Evolutionary conservation across 1,140 invertebrate species (phyloP).

Genomic region (Tigriopus japonicus): DNA sequence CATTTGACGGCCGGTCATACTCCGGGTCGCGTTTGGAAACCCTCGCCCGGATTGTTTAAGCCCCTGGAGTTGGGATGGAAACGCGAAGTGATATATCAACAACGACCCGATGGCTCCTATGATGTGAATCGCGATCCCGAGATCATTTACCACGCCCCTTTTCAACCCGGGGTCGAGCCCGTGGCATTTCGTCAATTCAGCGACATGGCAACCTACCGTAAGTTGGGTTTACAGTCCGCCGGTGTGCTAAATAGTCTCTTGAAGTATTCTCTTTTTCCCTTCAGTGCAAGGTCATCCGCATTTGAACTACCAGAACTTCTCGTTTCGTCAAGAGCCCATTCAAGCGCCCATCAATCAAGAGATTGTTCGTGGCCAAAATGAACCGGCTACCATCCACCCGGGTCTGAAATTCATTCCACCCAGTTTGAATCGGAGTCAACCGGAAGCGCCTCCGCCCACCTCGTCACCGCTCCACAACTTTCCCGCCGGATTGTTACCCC

Average conservation of each 20-base stretch:
- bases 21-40: background rate
- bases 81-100: slow-evolving; percentile 1
- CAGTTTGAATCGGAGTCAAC: background rate
- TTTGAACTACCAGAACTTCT: background rate
- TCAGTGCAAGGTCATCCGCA: background rate
- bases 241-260: background rate
- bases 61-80: slow-evolving; percentile 1
- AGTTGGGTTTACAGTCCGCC: background rate
- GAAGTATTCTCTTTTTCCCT: background rate
- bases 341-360: background rate
- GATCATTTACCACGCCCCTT: background rate
- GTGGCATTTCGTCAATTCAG: background rate
- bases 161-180: background rate
- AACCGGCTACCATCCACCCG: background rate
- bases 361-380: background rate
- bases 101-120: background rate
- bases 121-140: background rate
- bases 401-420: background rate
- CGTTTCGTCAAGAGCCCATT: background rate
- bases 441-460: background rate
- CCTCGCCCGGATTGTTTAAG: background rate
- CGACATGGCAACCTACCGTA: background rate
- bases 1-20: background rate
- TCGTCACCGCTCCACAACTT: background rate
- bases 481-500: background rate